These are phyloP conservation scores for Onychomys torridus DNA, from an alignment of 2,797 vertebrate species.

Conservation along the genomic window DNA sequence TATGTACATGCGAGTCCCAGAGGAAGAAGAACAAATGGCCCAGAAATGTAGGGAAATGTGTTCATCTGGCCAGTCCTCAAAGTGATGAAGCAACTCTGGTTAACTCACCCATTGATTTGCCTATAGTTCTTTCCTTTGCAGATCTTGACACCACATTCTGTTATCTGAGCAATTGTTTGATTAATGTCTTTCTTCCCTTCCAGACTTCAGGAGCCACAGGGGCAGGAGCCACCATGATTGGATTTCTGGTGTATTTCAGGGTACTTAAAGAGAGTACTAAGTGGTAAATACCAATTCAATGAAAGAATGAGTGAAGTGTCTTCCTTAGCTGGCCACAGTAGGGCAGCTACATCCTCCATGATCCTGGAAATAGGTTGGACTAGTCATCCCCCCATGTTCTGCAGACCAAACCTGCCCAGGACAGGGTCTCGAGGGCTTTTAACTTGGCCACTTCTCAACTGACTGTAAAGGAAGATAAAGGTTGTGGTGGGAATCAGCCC, in stretches of 20 bases:
- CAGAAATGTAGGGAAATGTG: background rate
- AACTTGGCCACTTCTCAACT: accelerated
- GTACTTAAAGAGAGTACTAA: background rate
- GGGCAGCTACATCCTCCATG: background rate
- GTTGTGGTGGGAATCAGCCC: no score
- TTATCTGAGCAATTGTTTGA: background rate
- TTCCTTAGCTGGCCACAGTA: background rate
- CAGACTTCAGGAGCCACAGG: background rate
- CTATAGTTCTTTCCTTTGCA: background rate
- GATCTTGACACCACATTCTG: background rate
- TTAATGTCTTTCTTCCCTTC: background rate
- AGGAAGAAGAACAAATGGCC: background rate
- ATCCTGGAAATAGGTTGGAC: background rate
- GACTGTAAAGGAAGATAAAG: accelerated
- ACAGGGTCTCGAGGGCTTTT: background rate
- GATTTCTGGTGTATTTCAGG: background rate
- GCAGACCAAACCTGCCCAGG: background rate
- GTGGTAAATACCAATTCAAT: background rate
- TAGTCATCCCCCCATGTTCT: accelerated
- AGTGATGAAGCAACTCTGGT: background rate
- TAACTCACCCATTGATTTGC: background rate
- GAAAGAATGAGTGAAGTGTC: background rate
- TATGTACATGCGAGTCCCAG: accelerated
- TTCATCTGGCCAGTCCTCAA: background rate
- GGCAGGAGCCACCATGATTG: background rate